Evolutionary conservation across 2,888 invertebrate species (phyloP).

Genomic region (Copidosoma aretas): DNA sequence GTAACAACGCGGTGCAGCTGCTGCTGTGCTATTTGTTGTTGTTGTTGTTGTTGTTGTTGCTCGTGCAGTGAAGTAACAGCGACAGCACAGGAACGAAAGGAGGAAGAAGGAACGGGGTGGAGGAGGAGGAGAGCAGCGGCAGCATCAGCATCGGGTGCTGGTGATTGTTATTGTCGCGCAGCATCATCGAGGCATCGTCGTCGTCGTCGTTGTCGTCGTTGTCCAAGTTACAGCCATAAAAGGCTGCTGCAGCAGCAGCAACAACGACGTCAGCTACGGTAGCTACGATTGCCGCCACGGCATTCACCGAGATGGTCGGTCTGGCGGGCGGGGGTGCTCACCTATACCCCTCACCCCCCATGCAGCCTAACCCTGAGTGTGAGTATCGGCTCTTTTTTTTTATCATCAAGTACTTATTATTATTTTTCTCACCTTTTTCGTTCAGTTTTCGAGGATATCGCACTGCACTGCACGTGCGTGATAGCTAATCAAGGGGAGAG

Average conservation of each 20-base stretch:
- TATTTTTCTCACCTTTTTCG: background rate
- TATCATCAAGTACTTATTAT: no score
- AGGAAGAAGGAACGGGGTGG: background rate
- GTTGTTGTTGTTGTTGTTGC: background rate
- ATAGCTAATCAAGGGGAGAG: no score
- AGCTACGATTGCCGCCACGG: constrained; percentile 57
- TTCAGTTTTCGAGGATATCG: background rate
- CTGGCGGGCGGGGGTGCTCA: constrained; percentile 67
- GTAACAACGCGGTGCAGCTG: no score
- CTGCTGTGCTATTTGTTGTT: no score
- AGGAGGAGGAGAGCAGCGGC: constrained; percentile 12
- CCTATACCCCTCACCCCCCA: constrained; percentile 67
- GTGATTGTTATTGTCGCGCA: background rate
- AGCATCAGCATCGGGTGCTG: background rate
- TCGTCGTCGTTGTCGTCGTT: background rate
- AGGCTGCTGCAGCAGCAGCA: constrained; percentile 11
- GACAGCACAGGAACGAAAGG: background rate
- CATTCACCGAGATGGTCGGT: constrained; percentile 67
- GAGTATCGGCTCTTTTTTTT: constrained; percentile 45
- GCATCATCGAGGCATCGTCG: no score
- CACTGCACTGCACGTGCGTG: no score
- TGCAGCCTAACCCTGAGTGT: constrained; percentile 68
- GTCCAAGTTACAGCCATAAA: background rate
- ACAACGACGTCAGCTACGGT: constrained; percentile 18
- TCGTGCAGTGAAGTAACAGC: background rate